Percentiles rank a stretch among this genome's conserved stretches.
Conservation (phyloP, 1,140 invertebrate genomes). For the Megathymus violae region DNA sequence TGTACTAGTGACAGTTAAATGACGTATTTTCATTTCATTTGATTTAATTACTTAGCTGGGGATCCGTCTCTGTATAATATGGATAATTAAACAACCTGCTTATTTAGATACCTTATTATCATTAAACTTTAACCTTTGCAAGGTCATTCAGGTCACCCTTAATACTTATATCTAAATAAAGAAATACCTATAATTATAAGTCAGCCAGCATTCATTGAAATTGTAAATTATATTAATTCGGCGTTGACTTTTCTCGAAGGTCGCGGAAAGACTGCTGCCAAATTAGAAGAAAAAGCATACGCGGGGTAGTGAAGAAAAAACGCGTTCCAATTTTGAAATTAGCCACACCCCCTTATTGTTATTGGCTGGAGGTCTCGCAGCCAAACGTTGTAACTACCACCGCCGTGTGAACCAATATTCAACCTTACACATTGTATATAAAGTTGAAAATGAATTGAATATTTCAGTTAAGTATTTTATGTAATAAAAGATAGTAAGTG, state of each 20-base stretch:
- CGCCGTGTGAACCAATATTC: constrained; percentile 27
- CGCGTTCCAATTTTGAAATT: constrained; percentile 72
- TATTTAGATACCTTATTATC: no score
- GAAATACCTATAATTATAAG: background rate
- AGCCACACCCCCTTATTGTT: constrained; percentile 69
- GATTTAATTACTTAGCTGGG: no score
- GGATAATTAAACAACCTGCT: no score
- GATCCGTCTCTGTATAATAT: no score
- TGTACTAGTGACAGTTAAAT: no score
- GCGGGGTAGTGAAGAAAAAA: constrained; percentile 54
- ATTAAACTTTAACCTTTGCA: no score
- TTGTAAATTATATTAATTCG: constrained; percentile 9
- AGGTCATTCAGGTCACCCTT: no score
- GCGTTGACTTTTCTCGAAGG: constrained; percentile 22
- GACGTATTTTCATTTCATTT: no score
- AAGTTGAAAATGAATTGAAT: constrained; percentile 2
- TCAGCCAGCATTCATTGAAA: background rate
- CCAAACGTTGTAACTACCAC: constrained; percentile 18
- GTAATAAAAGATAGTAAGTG: constrained; percentile 45
- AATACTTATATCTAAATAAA: no score
- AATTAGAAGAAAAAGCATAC: constrained; percentile 49
- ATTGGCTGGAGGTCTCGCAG: constrained; percentile 51
- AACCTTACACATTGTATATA: background rate
- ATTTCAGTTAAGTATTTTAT: constrained; percentile 33
- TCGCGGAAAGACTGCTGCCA: constrained; percentile 43